Conservation (phyloP, 2,113 vertebrate species). For the Spea bombifrons region DNA sequence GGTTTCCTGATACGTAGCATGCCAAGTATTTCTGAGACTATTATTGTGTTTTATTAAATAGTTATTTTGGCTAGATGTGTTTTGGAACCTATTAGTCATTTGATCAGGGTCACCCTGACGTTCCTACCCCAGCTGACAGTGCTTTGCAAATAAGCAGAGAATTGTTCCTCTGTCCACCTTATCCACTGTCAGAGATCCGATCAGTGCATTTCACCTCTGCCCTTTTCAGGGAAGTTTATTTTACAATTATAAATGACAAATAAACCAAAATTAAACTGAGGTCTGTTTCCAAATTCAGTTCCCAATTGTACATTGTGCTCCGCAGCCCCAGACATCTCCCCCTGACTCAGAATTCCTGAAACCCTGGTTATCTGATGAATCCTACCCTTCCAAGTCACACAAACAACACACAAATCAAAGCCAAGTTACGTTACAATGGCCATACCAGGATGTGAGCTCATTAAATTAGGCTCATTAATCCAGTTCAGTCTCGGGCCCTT, state of each 20-base stretch:
- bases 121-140: background rate
- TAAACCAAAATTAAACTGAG: conserved; percentile 26
- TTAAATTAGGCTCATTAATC: background rate
- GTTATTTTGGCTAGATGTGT: background rate
- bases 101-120: background rate
- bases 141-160: background rate
- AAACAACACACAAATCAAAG: conserved; percentile 24
- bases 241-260: conserved; percentile 39
- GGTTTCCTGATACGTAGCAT: no score
- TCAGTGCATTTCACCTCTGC: conserved; percentile 13
- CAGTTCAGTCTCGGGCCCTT: background rate
- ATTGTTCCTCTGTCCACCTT: conserved; percentile 21
- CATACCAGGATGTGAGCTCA: background rate
- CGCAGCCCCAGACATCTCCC: background rate
- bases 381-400: conserved; percentile 16
- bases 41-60: background rate
- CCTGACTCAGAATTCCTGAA: conserved; percentile 9
- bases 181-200: background rate
- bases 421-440: conserved; percentile 11
- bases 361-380: conserved; percentile 14
- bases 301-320: conserved; percentile 19
- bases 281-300: background rate
- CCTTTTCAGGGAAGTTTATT: conserved; percentile 30
- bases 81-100: background rate
- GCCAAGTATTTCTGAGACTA: no score